Conservation (phyloP, 2,888 invertebrate species). For the Drosophila planitibia region DNA sequence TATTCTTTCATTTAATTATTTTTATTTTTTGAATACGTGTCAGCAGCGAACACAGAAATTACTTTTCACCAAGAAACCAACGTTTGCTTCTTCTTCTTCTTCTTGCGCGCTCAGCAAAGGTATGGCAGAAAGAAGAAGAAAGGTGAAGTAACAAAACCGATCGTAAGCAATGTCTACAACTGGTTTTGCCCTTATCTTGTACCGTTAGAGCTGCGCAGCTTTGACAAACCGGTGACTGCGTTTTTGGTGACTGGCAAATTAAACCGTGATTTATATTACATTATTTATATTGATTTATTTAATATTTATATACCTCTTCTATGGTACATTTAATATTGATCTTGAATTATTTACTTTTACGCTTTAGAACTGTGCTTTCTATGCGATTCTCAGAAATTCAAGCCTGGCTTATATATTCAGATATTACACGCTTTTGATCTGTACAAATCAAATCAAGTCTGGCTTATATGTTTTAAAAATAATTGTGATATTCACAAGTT, state of each 20-base stretch:
- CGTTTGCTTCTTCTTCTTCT: slow-evolving; percentile 11
- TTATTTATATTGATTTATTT: no score
- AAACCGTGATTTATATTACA: neutral
- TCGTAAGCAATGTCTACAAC: slow-evolving; percentile 51
- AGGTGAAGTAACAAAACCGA: slow-evolving; percentile 13
- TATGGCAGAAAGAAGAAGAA: slow-evolving; percentile 13
- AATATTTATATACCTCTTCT: neutral
- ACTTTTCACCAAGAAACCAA: slow-evolving; percentile 5
- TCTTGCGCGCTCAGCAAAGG: neutral
- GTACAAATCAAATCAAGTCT: neutral
- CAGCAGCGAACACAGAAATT: slow-evolving; percentile 18
- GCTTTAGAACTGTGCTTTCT: neutral
- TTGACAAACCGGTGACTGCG: neutral
- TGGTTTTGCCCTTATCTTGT: slow-evolving; percentile 43
- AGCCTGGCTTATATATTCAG: neutral
- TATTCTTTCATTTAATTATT: neutral
- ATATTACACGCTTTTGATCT: neutral
- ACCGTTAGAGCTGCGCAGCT: slow-evolving; percentile 21
- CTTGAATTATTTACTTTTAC: neutral
- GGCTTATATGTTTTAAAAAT: neutral
- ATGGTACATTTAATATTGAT: neutral
- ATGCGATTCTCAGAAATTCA: neutral
- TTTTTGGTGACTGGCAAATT: neutral
- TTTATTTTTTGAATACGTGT: slow-evolving; percentile 57
- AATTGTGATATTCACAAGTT: neutral